Base-by-base conservation (phyloP, 1,140 invertebrate species). In the Leptestheria dahalacensis region DNA sequence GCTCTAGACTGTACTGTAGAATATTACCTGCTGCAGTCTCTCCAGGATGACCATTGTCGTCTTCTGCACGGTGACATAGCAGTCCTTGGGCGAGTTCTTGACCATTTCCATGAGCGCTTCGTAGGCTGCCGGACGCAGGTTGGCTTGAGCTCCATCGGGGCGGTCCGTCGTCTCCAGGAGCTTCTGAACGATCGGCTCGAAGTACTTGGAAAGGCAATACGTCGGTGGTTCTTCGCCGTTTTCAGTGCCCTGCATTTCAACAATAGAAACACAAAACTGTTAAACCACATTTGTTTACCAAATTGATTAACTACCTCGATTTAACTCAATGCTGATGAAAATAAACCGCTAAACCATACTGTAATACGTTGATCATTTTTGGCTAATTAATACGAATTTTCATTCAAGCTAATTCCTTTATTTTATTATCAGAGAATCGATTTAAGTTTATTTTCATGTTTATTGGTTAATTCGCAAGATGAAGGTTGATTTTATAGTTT, bases 81-180 rank as follows among this genome's bases (percentile, higher is more conserved):
- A 99, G 77, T 99, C 95, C 64, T 84, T 82, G 0, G 96, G 93
- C 48, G 93, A 96, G 70, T 97, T 97, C 72, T 99, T 99, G n/a
- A 99, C 88, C 85, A 99, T 88, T 75, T 99, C 95, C 94, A 98
- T 99, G 0, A 99, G 75, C 1, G 96, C 93, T 74, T 99, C 95
- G 71, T 99, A 99, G 1, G 97, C 96, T 53, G 96, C 93, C 51
- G 90, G 89, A 66, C 95, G 78, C 51, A 98, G 77, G 75, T 99
- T 99, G 23, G 71, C 71, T 65, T 88, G 85, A 1, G 82, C 81
- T 1, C 85, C 87, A 73, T 90, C 86, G 53, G 81, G 82, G 64
- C 95, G 79, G 72, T 99, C 95, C 1, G 95, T 97, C 0, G 94
- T 95, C 70, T 91, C 87, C 18, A 99, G 73, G 1, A 99, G 75